Percentiles rank a stretch among this genome's conserved stretches.
phyloP scores from a whole-genome alignment of 1,140 invertebrate species.

The Harpegnathos saltator region DNA sequence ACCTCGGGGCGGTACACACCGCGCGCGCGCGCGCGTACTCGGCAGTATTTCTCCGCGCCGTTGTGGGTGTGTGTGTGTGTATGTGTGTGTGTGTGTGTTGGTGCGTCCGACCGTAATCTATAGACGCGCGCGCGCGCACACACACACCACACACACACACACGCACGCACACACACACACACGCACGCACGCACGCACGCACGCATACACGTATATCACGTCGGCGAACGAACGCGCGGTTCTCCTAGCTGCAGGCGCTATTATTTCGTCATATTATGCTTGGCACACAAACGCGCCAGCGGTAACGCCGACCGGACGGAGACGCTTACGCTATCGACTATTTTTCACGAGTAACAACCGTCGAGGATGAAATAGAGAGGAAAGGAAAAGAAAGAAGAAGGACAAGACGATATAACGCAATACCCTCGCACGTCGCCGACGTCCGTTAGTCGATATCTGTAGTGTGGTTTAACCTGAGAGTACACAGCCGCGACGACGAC shows the following conservation, averaged over 20 bases:
- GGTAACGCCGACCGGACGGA: background rate
- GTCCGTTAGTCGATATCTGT: too few relatives aligned
- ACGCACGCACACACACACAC: too few relatives aligned
- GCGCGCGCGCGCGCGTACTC: constrained; percentile 7
- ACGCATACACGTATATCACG: background rate
- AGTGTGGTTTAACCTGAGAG: too few relatives aligned
- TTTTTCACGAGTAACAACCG: constrained; percentile 19
- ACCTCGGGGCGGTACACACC: constrained; percentile 61
- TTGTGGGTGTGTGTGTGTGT: background rate
- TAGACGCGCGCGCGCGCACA: background rate
- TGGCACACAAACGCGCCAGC: constrained; percentile 25
- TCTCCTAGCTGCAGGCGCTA: constrained; percentile 50
- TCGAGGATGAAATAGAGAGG: too few relatives aligned
- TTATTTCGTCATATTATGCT: constrained; percentile 58
- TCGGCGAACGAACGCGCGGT: constrained; percentile 23
- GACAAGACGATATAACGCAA: too few relatives aligned
- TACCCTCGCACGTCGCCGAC: too few relatives aligned
- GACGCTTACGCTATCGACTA: background rate
- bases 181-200: background rate
- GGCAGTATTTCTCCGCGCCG: background rate
- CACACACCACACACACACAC: too few relatives aligned
- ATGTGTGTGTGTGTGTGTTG: too few relatives aligned
- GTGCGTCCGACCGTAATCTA: constrained; percentile 27
- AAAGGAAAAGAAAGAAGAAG: too few relatives aligned
- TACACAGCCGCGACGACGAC: too few relatives aligned